Base-by-base conservation (phyloP, 2,888 invertebrate species). In the Schizotus pectinicornis region DNA sequence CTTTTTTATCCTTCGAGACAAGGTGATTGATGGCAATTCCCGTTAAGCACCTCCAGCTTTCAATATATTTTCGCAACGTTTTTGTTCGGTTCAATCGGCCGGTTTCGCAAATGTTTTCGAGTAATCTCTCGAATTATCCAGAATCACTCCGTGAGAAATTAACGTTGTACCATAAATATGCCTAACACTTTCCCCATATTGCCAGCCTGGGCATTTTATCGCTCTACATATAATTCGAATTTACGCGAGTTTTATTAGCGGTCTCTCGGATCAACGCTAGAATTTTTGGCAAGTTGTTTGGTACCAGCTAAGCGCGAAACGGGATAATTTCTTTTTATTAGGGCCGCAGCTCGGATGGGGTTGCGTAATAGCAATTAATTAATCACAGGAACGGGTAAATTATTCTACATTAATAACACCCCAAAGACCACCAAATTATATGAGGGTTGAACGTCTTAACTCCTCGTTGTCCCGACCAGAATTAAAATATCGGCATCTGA, bases 11-110 rank as follows among this genome's bases (percentile, higher is more conserved):
- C 41, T 41, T 41, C 31, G 34, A 32, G 31, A 39, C 31, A 32
- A 33, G 50, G 39, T 50, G 50, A 50, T 50, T 37, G 50, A 50
- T 50, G 50, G 41, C 39, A 41, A 50, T 50, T 35, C 41, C 50
- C 38, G 32, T 31, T 35, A 34, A 38, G 41, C 50, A 50, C 34
- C 22, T 50, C 39, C 13, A 39, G 38, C 39, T 39, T 38, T 14
- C 38, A 14, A 49, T 49, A 49, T 49, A 49, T 49, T 49, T 48
- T 50, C 38, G 30, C 13, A n/a, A n/a, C n/a, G n/a, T n/a, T n/a
- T n/a, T n/a, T n/a, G n/a, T n/a, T n/a, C n/a, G n/a, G n/a, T n/a
- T n/a, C n/a, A n/a, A n/a, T 12, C 32, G 37, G 7, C 37, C 31
- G 48, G 32, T 31, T 38, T 11, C 34, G n/a, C 14, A 9, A 11